Evolutionary conservation across 1,140 invertebrate species (phyloP).

Genomic region (Magallana gigas): DNA sequence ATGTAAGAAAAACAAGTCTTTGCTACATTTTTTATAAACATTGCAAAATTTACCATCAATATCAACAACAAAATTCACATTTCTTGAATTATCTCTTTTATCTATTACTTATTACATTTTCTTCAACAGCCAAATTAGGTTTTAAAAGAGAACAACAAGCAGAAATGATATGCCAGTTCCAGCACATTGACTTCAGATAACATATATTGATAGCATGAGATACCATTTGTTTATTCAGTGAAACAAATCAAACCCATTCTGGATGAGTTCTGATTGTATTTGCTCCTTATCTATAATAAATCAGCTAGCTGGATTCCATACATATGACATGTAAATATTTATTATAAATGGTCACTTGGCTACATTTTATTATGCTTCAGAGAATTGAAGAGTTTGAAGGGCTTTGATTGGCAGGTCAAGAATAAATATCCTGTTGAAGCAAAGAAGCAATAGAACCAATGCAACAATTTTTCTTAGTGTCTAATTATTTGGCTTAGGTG

Average conservation of each 20-base stretch:
- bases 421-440: not conserved
- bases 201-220: not conserved
- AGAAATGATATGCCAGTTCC: too few relatives aligned
- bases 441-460: too few relatives aligned
- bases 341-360: conserved; percentile 1
- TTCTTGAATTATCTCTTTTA: too few relatives aligned
- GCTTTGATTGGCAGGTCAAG: not conserved
- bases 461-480: too few relatives aligned
- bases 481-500: too few relatives aligned
- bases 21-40: too few relatives aligned
- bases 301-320: not conserved
- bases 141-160: too few relatives aligned
- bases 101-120: too few relatives aligned
- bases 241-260: not conserved
- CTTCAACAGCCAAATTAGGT: too few relatives aligned
- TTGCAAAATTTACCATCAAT: too few relatives aligned
- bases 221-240: conserved; percentile 18
- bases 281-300: not conserved
- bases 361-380: not conserved
- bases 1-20: too few relatives aligned
- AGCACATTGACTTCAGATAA: not conserved
- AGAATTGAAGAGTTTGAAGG: not conserved
- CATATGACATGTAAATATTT: conserved; percentile 35
- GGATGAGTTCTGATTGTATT: not conserved
- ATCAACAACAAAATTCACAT: too few relatives aligned